phyloP scores from a whole-genome alignment of 2,888 invertebrate genomes.

The Dolichopus griseipennis region DNA sequence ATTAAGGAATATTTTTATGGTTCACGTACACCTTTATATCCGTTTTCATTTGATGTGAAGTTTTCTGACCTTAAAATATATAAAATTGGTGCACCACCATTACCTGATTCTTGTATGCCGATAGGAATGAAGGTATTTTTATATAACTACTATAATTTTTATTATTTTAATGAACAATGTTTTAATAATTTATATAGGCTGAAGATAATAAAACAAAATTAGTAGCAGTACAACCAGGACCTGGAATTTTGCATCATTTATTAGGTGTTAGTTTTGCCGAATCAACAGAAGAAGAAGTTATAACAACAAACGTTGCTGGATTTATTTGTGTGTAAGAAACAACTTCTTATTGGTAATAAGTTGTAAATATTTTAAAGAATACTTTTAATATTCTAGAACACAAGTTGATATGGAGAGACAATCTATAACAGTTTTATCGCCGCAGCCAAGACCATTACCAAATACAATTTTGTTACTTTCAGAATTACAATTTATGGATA shows the following conservation, averaged over 20 bases:
- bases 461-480: slow-evolving; percentile 78
- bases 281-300: slow-evolving; percentile 71
- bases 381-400: slow-evolving; percentile 67
- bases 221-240: slow-evolving; percentile 67
- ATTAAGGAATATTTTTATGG: slow-evolving; percentile 97
- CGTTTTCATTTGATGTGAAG: slow-evolving; percentile 90
- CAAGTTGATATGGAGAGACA: slow-evolving; percentile 83
- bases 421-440: slow-evolving; percentile 80
- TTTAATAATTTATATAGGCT: slow-evolving; percentile 26
- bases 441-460: slow-evolving; percentile 87
- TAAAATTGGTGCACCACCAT: slow-evolving; percentile 86
- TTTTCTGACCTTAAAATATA: slow-evolving; percentile 82
- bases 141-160: background rate
- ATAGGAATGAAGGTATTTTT: slow-evolving; percentile 73
- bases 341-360: too few relatives aligned
- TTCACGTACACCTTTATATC: slow-evolving; percentile 67
- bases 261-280: slow-evolving; percentile 83
- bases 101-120: slow-evolving; percentile 94
- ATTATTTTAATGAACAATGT: background rate
- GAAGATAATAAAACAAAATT: slow-evolving; percentile 87
- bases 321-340: slow-evolving; percentile 90
- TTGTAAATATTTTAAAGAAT: too few relatives aligned
- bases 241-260: slow-evolving; percentile 75
- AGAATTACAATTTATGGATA: slow-evolving; percentile 92
- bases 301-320: slow-evolving; percentile 79